Evolutionary conservation across 2,113 vertebrate species (phyloP), one percentile per base, ranked within the genome.

Genomic region (Anser cygnoides): DNA sequence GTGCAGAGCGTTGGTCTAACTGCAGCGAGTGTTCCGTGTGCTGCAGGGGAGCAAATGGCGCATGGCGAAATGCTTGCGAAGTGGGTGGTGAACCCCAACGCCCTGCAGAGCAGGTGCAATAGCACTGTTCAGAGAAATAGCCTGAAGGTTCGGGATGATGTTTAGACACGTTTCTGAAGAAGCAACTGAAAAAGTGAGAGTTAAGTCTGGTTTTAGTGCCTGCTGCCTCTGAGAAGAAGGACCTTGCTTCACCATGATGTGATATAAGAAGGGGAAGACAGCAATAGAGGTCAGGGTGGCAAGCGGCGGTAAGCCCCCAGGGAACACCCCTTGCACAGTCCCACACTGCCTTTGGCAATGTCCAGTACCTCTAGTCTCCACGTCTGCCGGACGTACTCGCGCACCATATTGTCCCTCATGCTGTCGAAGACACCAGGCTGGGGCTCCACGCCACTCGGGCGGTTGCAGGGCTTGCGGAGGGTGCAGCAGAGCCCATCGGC

Each of bases 331-430:
- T 43, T 6, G 81, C 65, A 3, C 79, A 13, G 54, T 10, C 58
- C 67, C 81, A 10, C 46, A 15, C 6, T 39, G 13, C 59, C 6
- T 18, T 25, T 0, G 6, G 9, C 2, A 18, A 4, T 0, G 22
- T 61, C 46, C 41, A 73, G 98, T 97, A 99, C 99, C 99, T 99
- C 99, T 81, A 99, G 98, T 33, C 98, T 98, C 99, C 99, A 99
- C 0, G 98, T 99, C 90, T 99, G 99, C 73, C 98, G 98, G 75
- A 99, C 98, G 2, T 99, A 99, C 49, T 99, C 99, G 35, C 99
- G 98, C 92, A 99, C 97, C 99, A 99, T 99, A 87, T 99, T 99
- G 8, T 99, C 98, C 74, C 98, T 98, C 84, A 99, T 97, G 96
- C 49, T 98, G 97, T 99, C 99, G 4, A 99, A 99, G 82, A 99